These are phyloP conservation scores for Sorex fumeus DNA, from an alignment of 2,113 vertebrate species.

Conservation along the genomic window DNA sequence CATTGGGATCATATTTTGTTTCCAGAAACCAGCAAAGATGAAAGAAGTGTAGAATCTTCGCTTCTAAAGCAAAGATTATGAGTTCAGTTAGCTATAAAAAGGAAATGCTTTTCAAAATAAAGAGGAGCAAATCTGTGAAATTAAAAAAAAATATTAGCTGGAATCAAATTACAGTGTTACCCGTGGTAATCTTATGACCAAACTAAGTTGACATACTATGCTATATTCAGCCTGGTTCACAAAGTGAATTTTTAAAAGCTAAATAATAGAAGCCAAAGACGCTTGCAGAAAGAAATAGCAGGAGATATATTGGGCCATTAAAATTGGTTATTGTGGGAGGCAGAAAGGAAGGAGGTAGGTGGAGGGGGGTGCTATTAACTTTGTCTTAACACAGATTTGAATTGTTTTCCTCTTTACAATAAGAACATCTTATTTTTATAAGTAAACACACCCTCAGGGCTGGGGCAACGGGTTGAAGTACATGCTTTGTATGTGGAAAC, in stretches of 20 bases:
- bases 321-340: conserved; percentile 28
- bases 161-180: conserved; percentile 54
- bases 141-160: conserved; percentile 32
- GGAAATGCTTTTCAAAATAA: conserved; percentile 42
- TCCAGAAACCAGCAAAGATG: conserved; percentile 54
- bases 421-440: conserved; percentile 51
- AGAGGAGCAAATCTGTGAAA: conserved; percentile 43
- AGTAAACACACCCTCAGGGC: neutral
- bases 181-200: conserved; percentile 19
- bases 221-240: conserved; percentile 8
- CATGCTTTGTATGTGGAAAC: no score
- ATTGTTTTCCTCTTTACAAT: conserved; percentile 41
- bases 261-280: conserved; percentile 37
- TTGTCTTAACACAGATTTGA: conserved; percentile 26
- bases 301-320: conserved; percentile 34
- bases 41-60: conserved; percentile 9
- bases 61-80: neutral
- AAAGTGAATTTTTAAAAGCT: conserved; percentile 49
- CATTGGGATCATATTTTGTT: neutral
- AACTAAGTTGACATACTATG: conserved; percentile 51
- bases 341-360: neutral
- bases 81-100: conserved; percentile 38
- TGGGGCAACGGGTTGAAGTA: neutral
- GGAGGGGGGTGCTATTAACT: neutral
- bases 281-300: conserved; percentile 15